Conservation (phyloP, 1,140 invertebrate genomes). For the Lucilia cuprina region DNA sequence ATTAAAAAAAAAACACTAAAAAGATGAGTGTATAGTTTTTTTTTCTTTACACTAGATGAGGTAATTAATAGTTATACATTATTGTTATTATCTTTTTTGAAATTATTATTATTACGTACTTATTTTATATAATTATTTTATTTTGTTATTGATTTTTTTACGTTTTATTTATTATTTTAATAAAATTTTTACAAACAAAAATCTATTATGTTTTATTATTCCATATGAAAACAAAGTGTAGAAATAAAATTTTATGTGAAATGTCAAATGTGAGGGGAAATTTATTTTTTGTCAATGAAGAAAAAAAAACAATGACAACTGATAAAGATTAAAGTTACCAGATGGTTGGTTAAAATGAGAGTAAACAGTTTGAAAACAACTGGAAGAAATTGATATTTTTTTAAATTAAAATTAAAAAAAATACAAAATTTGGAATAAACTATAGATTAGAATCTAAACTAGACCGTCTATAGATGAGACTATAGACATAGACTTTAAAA, state of each 20-base stretch:
- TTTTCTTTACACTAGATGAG: not conserved
- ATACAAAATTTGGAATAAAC: too few relatives aligned
- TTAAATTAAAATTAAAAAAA: too few relatives aligned
- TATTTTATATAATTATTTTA: not conserved
- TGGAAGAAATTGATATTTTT: too few relatives aligned
- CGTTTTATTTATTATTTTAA: not conserved
- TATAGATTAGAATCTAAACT: too few relatives aligned
- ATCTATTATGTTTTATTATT: not conserved
- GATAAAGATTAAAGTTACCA: not conserved
- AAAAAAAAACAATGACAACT: not conserved
- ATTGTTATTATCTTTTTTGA: not conserved
- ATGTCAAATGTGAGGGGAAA: not conserved
- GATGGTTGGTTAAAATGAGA: not conserved
- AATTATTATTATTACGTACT: not conserved
- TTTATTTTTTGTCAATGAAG: not conserved
- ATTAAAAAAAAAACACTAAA: too few relatives aligned
- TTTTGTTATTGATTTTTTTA: not conserved
- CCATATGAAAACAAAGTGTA: not conserved
- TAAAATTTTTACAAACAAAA: not conserved
- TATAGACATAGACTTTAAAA: too few relatives aligned
- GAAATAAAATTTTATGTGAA: not conserved
- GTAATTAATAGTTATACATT: not conserved
- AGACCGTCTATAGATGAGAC: too few relatives aligned
- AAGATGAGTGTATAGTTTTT: not conserved
- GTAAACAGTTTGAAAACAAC: not conserved